Conservation (phyloP, 2,888 invertebrate genomes). For the Nipponacmea schrenckii region DNA sequence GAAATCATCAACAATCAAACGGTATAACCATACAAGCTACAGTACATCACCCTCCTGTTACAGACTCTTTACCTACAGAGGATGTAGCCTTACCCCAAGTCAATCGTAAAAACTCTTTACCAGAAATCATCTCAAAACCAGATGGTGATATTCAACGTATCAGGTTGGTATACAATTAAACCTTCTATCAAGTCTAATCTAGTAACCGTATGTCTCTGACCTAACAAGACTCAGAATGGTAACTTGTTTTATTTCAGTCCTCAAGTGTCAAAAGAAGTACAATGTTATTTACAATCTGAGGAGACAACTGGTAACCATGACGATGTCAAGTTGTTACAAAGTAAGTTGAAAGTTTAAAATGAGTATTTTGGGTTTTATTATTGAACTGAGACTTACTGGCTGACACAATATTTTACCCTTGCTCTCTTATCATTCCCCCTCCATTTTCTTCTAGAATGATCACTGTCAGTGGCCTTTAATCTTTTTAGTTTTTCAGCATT, state of each 20-base stretch:
- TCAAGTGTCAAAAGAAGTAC: conserved; percentile 50
- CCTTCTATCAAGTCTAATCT: too few relatives aligned
- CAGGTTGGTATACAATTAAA: conserved; percentile 13
- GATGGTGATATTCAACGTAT: conserved; percentile 34
- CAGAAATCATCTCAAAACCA: conserved; percentile 51
- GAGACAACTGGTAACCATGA: conserved; percentile 31
- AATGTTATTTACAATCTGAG: conserved; percentile 39
- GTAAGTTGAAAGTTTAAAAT: conserved; percentile 40
- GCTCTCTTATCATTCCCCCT: too few relatives aligned
- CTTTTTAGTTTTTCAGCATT: too few relatives aligned
- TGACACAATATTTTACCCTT: too few relatives aligned
- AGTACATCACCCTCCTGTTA: conserved; percentile 14
- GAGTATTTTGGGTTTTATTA: too few relatives aligned
- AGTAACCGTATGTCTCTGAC: too few relatives aligned
- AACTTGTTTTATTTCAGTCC: conserved; percentile 34
- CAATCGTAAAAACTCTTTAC: conserved; percentile 43
- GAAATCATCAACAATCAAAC: conserved; percentile 23
- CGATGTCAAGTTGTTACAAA: conserved; percentile 55
- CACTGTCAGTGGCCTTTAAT: too few relatives aligned
- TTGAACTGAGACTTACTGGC: too few relatives aligned
- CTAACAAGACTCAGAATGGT: too few relatives aligned
- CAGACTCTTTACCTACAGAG: conserved; percentile 17
- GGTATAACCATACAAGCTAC: conserved; percentile 25
- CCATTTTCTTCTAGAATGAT: too few relatives aligned
- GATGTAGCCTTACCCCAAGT: conserved; percentile 10